Percentiles rank a stretch among this genome's conserved stretches.
These are phyloP conservation scores for Neotoma lepida DNA, from an alignment of 2,113 vertebrate genomes.

Conservation along the genomic window DNA sequence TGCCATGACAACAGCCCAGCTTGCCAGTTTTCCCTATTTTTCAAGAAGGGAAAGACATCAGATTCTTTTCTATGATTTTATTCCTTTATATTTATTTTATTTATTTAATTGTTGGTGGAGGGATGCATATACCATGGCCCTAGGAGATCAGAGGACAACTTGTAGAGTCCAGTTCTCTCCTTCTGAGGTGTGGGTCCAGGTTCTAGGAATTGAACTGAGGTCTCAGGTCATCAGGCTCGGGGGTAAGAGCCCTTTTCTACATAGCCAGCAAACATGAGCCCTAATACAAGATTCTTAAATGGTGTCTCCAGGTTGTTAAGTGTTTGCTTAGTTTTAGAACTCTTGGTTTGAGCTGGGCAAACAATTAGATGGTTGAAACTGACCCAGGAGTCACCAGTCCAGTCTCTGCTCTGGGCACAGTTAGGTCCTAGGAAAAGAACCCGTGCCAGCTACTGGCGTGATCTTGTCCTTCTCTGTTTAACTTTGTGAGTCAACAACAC, in stretches of 20 bases:
- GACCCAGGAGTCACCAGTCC: background rate
- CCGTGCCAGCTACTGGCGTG: background rate
- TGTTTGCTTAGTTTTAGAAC: background rate
- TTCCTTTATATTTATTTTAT: background rate
- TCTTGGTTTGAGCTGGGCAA: background rate
- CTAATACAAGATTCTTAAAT: background rate
- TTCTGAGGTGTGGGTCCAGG: background rate
- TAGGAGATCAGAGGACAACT: background rate
- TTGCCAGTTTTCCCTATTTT: background rate
- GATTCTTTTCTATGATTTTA: background rate
- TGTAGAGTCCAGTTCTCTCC: background rate
- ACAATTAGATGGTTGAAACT: background rate
- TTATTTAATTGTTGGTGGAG: background rate
- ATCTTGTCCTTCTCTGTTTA: background rate
- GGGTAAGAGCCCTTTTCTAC: background rate
- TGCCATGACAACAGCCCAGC: background rate
- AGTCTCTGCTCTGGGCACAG: background rate
- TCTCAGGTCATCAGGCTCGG: background rate
- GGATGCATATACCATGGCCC: background rate
- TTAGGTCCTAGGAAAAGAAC: background rate
- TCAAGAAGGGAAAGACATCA: background rate
- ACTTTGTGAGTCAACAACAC: background rate
- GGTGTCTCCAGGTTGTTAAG: background rate
- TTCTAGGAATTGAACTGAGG: background rate
- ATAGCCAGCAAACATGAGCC: background rate